Evolutionary conservation across 2,797 vertebrate species (phyloP).

Genomic region (Coregonus suidteri): DNA sequence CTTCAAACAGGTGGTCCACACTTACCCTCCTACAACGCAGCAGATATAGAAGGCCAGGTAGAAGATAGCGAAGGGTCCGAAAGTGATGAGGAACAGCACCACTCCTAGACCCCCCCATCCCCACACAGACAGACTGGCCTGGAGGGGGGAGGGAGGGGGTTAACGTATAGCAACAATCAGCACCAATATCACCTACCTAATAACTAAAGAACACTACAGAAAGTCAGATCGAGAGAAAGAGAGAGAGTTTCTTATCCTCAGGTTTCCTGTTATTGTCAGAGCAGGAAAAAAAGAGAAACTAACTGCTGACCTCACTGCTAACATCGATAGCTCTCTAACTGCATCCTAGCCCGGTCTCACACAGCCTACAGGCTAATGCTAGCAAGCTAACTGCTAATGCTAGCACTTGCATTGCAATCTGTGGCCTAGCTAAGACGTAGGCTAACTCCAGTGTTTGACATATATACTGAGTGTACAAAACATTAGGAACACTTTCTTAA

Average conservation of each 20-base stretch:
- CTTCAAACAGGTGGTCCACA: neutral
- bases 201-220: neutral
- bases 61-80: constrained; percentile 98
- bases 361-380: neutral
- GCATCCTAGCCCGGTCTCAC: constrained; percentile 15
- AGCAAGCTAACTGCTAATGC: neutral
- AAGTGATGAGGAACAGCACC: constrained; percentile 96
- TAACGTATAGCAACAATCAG: neutral
- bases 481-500: too few relatives aligned
- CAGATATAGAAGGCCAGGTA: constrained; percentile 98
- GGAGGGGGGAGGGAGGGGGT: constrained; percentile 54
- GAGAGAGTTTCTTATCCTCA: constrained; percentile 45
- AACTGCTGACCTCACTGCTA: neutral
- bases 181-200: neutral
- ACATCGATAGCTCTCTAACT: neutral
- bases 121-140: constrained; percentile 98
- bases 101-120: constrained; percentile 98
- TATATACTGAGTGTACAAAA: too few relatives aligned
- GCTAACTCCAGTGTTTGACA: too few relatives aligned
- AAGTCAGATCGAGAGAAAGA: neutral
- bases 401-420: neutral
- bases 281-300: constrained; percentile 56
- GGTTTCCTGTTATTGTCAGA: constrained; percentile 71
- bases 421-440: neutral
- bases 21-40: constrained; percentile 98